Conservation (phyloP, 2,888 invertebrate species). For the Polia nebulosa region DNA sequence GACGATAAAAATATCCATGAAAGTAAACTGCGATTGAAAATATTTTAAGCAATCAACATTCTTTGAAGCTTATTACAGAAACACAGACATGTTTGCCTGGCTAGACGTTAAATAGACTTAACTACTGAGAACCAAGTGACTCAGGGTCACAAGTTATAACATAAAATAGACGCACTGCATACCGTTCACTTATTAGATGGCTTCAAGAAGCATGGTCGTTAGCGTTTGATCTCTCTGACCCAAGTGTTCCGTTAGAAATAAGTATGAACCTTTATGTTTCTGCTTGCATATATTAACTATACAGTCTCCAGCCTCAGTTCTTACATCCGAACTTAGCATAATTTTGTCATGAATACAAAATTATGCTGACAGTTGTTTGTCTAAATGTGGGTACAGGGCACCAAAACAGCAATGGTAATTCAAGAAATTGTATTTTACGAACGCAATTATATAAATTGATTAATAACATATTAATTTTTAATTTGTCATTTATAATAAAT, state of each 20-base stretch:
- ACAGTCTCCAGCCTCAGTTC: constrained; percentile 38
- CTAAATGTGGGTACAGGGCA: neutral
- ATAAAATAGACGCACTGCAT: constrained; percentile 48
- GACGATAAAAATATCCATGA: neutral
- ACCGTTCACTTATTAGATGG: constrained; percentile 51
- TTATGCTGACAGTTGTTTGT: constrained; percentile 30
- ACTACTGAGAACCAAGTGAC: constrained; percentile 16
- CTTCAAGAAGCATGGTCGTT: constrained; percentile 51
- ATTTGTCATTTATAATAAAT: constrained; percentile 76
- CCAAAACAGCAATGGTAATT: constrained; percentile 31
- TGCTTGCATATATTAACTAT: constrained; percentile 53
- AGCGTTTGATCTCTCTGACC: constrained; percentile 61
- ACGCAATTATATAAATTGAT: constrained; percentile 66
- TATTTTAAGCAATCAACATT: neutral
- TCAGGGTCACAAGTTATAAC: constrained; percentile 39
- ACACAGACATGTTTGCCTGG: neutral
- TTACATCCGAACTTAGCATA: constrained; percentile 52
- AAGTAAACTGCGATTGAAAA: neutral
- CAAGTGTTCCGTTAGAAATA: constrained; percentile 53
- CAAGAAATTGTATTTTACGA: constrained; percentile 32
- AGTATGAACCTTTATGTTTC: constrained; percentile 53
- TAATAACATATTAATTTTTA: constrained; percentile 67
- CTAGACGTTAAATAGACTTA: constrained; percentile 41
- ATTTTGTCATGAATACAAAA: constrained; percentile 55
- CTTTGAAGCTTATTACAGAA: neutral